Percentiles rank a stretch among this genome's conserved stretches.
Conservation (phyloP, 1,140 invertebrate genomes). For the Sycophaga agraensis region DNA sequence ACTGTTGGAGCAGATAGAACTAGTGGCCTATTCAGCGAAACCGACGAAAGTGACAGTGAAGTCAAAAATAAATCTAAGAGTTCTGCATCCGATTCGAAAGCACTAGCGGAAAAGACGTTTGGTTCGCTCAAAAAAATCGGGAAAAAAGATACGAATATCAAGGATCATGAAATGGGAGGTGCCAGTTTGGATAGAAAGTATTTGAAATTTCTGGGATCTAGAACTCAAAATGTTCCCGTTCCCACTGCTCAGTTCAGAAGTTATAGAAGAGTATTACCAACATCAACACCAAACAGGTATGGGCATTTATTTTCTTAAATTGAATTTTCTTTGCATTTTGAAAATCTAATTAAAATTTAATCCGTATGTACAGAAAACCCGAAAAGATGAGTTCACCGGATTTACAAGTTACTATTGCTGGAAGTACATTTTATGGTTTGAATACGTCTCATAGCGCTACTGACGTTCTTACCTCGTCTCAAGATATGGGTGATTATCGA, state of each 20-base stretch:
- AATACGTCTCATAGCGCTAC: slow-evolving; percentile 43
- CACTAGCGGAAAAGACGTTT: slow-evolving; percentile 56
- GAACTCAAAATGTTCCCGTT: slow-evolving; percentile 67
- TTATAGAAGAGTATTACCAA: slow-evolving; percentile 65
- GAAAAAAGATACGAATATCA: slow-evolving; percentile 52
- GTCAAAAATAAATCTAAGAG: slow-evolving; percentile 45
- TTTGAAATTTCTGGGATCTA: slow-evolving; percentile 63
- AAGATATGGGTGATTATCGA: slow-evolving; percentile 48
- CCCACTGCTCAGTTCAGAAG: slow-evolving; percentile 77
- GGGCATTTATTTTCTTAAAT: neutral
- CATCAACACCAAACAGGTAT: slow-evolving; percentile 42
- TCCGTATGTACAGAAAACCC: neutral
- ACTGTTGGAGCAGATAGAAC: slow-evolving; percentile 62
- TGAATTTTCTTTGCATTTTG: neutral
- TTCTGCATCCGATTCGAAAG: slow-evolving; percentile 40
- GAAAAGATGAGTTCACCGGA: slow-evolving; percentile 37
- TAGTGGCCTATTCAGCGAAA: slow-evolving; percentile 73
- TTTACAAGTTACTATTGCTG: slow-evolving; percentile 46
- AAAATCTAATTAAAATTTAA: neutral
- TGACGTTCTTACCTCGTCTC: slow-evolving; percentile 40
- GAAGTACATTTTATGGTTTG: slow-evolving; percentile 50
- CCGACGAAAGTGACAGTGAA: slow-evolving; percentile 75
- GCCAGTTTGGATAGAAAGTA: slow-evolving; percentile 76
- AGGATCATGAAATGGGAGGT: slow-evolving; percentile 49
- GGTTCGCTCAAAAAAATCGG: slow-evolving; percentile 69